Evolutionary conservation across 2,113 vertebrate genomes (phyloP).

Genomic region (Motacilla alba): DNA sequence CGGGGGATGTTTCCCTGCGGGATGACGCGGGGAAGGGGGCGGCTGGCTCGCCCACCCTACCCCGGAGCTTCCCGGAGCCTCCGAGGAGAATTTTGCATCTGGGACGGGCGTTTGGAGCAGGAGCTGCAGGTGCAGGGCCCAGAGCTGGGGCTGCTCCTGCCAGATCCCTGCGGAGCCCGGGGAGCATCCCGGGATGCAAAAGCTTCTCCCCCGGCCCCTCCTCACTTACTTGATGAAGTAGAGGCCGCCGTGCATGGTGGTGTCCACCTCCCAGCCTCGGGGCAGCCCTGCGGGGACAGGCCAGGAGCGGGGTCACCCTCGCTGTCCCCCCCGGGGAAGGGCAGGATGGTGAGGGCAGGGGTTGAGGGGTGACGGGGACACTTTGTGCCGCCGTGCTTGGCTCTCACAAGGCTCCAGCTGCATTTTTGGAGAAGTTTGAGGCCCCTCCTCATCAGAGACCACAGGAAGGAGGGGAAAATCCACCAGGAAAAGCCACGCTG

Average conservation of each 20-base stretch:
- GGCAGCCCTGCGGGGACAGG: slow-evolving; percentile 67
- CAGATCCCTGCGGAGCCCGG: not conserved
- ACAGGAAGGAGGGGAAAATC: not conserved
- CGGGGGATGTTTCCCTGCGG: not conserved
- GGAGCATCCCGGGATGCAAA: not conserved
- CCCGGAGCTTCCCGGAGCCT: not conserved
- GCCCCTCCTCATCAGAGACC: not conserved
- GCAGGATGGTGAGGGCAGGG: not conserved
- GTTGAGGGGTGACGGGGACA: rapidly evolving
- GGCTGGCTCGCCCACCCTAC: not conserved
- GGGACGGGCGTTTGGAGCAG: not conserved
- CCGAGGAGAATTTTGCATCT: not conserved
- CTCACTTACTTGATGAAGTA: slow-evolving; percentile 81
- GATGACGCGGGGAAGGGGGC: not conserved
- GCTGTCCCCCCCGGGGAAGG: not conserved
- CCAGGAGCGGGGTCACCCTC: not conserved
- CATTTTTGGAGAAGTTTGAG: not conserved
- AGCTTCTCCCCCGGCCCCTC: not conserved
- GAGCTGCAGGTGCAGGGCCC: not conserved
- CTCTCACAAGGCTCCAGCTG: rapidly evolving
- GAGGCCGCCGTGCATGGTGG: slow-evolving; percentile 62
- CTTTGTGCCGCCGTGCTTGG: rapidly evolving
- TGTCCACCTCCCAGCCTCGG: slow-evolving; percentile 77
- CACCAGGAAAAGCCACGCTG: rapidly evolving
- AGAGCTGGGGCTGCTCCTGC: not conserved